Percentiles rank a stretch among this genome's conserved stretches.
phyloP scores from a whole-genome alignment of 2,888 invertebrate genomes.

The Rambutsinella grinnellia region DNA sequence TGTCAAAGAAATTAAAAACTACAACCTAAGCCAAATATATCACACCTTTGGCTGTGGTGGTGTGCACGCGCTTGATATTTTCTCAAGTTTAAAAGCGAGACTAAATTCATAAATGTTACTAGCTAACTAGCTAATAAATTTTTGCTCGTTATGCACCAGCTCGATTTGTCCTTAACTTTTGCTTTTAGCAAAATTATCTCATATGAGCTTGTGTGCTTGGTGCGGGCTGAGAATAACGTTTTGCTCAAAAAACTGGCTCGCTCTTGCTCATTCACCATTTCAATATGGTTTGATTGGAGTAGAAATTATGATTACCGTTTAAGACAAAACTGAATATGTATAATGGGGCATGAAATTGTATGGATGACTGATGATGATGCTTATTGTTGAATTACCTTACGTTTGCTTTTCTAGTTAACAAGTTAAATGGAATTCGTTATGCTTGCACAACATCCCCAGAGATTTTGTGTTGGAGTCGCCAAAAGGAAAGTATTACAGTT shows the following conservation, averaged over 20 bases:
- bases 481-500: background rate
- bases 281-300: background rate
- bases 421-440: background rate
- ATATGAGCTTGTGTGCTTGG: background rate
- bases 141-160: background rate
- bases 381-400: background rate
- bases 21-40: background rate
- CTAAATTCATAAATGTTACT: background rate
- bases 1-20: background rate
- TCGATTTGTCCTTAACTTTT: background rate
- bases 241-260: background rate
- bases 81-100: background rate
- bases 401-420: background rate
- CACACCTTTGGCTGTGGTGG: background rate
- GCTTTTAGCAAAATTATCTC: background rate
- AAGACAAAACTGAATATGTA: background rate
- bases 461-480: background rate
- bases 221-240: background rate
- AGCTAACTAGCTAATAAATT: background rate
- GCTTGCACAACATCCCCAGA: background rate
- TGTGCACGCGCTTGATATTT: background rate
- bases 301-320: background rate
- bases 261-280: background rate
- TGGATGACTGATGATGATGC: slow-evolving; percentile 28
- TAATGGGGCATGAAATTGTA: slow-evolving; percentile 19